Conservation (phyloP, 2,888 invertebrate genomes). For the Gryllus longicercus region DNA sequence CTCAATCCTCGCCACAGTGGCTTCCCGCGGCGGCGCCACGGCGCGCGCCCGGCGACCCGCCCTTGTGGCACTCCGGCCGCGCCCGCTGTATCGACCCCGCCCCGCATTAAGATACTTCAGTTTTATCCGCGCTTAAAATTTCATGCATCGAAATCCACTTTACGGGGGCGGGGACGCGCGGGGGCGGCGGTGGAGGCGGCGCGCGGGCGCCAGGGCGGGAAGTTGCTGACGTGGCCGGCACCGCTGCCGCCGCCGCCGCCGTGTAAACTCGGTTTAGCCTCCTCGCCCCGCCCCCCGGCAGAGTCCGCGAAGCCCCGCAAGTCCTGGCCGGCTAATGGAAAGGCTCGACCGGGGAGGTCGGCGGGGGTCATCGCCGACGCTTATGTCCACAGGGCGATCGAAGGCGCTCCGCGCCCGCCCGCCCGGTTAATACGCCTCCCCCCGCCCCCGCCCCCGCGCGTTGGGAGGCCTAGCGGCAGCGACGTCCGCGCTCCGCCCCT, state of each 20-base stretch:
- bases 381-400: conserved; percentile 17
- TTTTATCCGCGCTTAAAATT: conserved; percentile 17
- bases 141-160: conserved; percentile 17
- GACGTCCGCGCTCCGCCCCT: too few relatives aligned
- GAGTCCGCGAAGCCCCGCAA: not conserved
- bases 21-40: too few relatives aligned
- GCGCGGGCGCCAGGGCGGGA: not conserved
- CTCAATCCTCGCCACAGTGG: too few relatives aligned
- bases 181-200: not conserved
- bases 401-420: not conserved
- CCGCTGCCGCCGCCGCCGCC: not conserved
- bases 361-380: conserved; percentile 8
- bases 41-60: too few relatives aligned
- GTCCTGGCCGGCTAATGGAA: conserved; percentile 2
- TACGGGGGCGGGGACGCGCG: not conserved
- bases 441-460: not conserved
- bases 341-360: not conserved
- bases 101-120: not conserved
- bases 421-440: not conserved
- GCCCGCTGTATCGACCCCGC: not conserved
- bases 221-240: not conserved
- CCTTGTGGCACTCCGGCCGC: not conserved
- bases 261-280: conserved; percentile 17
- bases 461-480: not conserved
- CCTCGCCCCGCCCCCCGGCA: not conserved